Percentiles rank a stretch among this genome's conserved stretches.
Evolutionary conservation across 2,113 vertebrate genomes (phyloP).

Genomic region (Tapirus terrestris): DNA sequence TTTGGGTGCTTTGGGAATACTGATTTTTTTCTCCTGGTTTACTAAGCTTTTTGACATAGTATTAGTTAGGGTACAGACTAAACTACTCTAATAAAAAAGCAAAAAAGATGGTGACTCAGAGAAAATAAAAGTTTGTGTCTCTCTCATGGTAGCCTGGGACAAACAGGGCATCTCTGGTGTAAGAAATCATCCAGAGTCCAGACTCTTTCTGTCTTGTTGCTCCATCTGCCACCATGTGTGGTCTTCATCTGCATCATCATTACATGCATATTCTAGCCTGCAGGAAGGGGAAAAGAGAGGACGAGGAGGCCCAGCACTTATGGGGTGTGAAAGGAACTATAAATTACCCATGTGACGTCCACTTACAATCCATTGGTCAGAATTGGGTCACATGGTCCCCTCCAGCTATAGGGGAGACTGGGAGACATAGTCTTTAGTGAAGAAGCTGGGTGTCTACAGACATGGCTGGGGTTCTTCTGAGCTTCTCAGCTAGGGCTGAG

Average conservation of each 20-base stretch:
- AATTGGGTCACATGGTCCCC: not conserved
- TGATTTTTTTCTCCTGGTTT: conserved; percentile 6
- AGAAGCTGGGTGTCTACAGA: not conserved
- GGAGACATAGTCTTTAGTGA: not conserved
- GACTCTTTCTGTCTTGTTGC: not conserved
- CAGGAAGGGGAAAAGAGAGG: not conserved
- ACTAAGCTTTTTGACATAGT: not conserved
- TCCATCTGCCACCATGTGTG: fast-evolving
- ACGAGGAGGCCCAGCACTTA: not conserved
- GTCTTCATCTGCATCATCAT: not conserved
- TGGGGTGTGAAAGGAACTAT: not conserved
- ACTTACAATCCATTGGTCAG: not conserved
- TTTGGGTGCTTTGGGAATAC: not conserved
- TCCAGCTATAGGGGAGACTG: not conserved
- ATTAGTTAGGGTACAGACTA: not conserved
- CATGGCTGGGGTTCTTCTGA: not conserved
- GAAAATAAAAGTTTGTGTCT: not conserved
- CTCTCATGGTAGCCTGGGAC: not conserved
- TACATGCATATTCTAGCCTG: not conserved
- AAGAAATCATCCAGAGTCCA: not conserved
- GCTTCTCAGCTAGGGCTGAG: not conserved
- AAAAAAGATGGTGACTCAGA: not conserved
- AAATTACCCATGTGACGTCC: not conserved
- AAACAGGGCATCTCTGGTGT: not conserved
- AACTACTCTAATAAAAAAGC: not conserved